Conservation (phyloP, 2,797 vertebrate species). For the Microctenopoma lineatum region DNA sequence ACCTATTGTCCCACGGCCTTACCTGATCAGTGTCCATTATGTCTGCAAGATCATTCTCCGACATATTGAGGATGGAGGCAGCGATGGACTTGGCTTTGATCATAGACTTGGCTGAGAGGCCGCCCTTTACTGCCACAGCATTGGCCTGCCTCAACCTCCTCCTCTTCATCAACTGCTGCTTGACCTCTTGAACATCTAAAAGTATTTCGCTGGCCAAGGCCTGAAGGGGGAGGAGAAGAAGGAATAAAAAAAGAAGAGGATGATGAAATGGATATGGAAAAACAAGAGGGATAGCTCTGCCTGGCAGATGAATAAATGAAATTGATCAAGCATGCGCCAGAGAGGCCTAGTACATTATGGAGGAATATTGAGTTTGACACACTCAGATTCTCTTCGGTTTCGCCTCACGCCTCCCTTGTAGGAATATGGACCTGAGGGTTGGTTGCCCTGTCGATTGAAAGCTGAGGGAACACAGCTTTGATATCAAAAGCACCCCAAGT, state of each 20-base stretch:
- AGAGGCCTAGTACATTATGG: slow-evolving; percentile 81
- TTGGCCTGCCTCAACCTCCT: slow-evolving; percentile 81
- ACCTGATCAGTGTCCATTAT: slow-evolving; percentile 91
- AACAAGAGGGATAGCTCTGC: slow-evolving; percentile 77
- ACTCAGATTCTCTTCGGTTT: slow-evolving; percentile 79
- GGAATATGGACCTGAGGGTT: slow-evolving; percentile 77
- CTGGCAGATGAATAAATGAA: slow-evolving; percentile 82
- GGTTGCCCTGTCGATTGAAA: slow-evolving; percentile 79
- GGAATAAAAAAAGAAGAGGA: slow-evolving; percentile 63
- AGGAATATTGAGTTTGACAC: slow-evolving; percentile 85
- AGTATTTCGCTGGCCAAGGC: slow-evolving; percentile 87
- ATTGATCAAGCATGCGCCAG: slow-evolving; percentile 82
- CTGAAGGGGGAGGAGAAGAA: slow-evolving; percentile 78
- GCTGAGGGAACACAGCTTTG: slow-evolving; percentile 78
- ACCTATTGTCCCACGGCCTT: slow-evolving; percentile 62
- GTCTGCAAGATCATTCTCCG: slow-evolving; percentile 88
- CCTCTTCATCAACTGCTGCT: slow-evolving; percentile 84
- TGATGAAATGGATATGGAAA: slow-evolving; percentile 77
- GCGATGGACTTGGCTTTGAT: slow-evolving; percentile 90
- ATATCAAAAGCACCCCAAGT: slow-evolving; percentile 78
- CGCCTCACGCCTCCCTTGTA: slow-evolving; percentile 74
- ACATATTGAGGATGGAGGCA: slow-evolving; percentile 94
- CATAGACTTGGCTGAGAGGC: slow-evolving; percentile 86
- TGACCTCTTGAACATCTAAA: slow-evolving; percentile 83
- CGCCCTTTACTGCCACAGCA: slow-evolving; percentile 69